Conservation (phyloP, 2,888 invertebrate genomes). For the Tetropium fuscum region DNA sequence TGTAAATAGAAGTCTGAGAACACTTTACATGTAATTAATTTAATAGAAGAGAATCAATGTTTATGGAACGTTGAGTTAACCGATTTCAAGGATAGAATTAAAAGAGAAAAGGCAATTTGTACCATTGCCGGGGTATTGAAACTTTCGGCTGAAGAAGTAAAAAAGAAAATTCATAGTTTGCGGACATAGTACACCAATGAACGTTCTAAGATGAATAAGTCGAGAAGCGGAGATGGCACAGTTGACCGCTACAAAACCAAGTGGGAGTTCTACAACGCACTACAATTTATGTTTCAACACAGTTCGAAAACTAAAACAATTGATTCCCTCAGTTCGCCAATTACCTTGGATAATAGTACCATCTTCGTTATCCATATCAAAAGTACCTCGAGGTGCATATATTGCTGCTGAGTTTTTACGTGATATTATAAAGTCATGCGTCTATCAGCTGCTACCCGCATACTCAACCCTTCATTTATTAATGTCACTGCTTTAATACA, state of each 20-base stretch:
- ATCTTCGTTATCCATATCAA: not conserved
- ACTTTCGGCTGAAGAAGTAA: not conserved
- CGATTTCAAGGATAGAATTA: conserved; percentile 32
- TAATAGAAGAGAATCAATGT: conserved; percentile 12
- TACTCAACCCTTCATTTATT: too few species aligned
- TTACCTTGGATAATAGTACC: not conserved
- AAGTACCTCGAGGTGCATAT: not conserved
- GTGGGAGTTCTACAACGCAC: not conserved
- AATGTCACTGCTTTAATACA: too few species aligned
- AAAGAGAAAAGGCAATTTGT: conserved; percentile 4
- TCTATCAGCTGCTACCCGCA: too few species aligned
- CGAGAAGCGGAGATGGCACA: not conserved
- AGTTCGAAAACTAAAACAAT: not conserved
- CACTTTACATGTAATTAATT: not conserved
- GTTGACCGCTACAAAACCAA: not conserved
- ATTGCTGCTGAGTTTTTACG: not conserved
- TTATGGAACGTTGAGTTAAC: conserved; percentile 8
- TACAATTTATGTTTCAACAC: conserved; percentile 1
- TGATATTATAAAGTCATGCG: not conserved
- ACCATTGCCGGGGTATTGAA: not conserved
- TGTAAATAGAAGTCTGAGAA: not conserved
- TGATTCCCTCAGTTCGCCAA: not conserved
- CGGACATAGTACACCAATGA: conserved; percentile 1
- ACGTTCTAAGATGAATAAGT: not conserved
- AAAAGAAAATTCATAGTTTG: conserved; percentile 4